phyloP scores from a whole-genome alignment of 2,888 invertebrate genomes.

The Cryptops parisi region DNA sequence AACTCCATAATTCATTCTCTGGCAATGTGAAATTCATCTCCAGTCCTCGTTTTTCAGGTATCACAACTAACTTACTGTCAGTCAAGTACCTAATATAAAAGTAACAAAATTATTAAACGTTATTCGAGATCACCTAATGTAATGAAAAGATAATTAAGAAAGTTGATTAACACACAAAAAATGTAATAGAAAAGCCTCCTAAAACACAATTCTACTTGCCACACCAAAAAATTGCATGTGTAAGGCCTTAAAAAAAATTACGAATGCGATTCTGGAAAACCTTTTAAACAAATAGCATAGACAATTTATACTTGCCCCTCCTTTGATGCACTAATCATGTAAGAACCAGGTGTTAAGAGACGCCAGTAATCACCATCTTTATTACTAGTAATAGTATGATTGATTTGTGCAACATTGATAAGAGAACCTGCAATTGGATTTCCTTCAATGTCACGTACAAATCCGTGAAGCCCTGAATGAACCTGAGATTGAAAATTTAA shows the following conservation, averaged over 20 bases:
- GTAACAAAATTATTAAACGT: too few relatives aligned
- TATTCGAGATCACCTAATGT: too few relatives aligned
- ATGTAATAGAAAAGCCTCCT: too few relatives aligned
- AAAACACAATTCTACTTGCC: too few relatives aligned
- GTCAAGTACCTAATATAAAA: constrained; percentile 41
- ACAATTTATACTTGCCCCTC: constrained; percentile 43
- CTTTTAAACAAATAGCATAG: too few relatives aligned
- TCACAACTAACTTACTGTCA: constrained; percentile 45
- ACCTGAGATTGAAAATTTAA: too few relatives aligned
- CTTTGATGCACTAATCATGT: constrained; percentile 59
- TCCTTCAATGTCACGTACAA: constrained; percentile 66
- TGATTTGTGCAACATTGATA: constrained; percentile 56
- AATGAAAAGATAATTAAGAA: too few relatives aligned
- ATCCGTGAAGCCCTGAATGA: constrained; percentile 72
- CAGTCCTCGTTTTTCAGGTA: constrained; percentile 42
- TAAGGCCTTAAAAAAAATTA: too few relatives aligned
- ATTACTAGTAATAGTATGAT: constrained; percentile 54
- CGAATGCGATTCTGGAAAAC: too few relatives aligned
- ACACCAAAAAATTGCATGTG: too few relatives aligned
- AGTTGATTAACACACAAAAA: too few relatives aligned
- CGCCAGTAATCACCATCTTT: constrained; percentile 84
- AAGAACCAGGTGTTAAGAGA: constrained; percentile 50
- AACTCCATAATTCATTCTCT: constrained; percentile 63
- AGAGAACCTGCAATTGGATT: constrained; percentile 54
- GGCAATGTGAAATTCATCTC: constrained; percentile 62